Base-by-base conservation (phyloP, 2,113 vertebrate genomes). In the Nesogale talazaci region DNA sequence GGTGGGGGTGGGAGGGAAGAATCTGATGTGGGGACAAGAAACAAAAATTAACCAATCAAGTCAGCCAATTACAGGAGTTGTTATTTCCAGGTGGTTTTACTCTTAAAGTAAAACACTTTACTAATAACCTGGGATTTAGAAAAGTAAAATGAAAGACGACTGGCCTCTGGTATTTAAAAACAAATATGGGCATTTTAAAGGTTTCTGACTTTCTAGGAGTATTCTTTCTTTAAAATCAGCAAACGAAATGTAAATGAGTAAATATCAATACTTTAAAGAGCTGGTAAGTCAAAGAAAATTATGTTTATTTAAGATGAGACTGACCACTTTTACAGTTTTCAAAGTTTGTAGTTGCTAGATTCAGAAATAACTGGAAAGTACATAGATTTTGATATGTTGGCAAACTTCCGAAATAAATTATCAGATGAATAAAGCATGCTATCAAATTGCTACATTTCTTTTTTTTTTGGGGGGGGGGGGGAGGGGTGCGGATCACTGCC, bases 71-170 rank as follows among this genome's bases (percentile, higher is more conserved):
- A 52, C 10, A 52, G 46, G 46, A 52, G n/a, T n/a, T n/a, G n/a
- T n/a, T n/a, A n/a, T n/a, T n/a, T n/a, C n/a, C 12, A 76, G 42
- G 2, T 78, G 40, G 93, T 74, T 3, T 9, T 86, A 57, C 90
- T 91, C 42, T 7, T 72, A 46, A 92, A 86, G 19, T 86, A 84
- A 86, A 93, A 86, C 83, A 63, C 10, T 6, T 92, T 17, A 89
- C 42, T 9, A 89, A 27, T 80, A 76, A 89, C 46, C 61, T 87
- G 52, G 1, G n/a, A 69, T 74, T n/a, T n/a, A n/a, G n/a, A 4
- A 90, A 88, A 83, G 81, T 40, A 69, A 81, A 91, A 20, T 36
- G 34, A 91, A 67, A 31, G n/a, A 69, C 31, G 69, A 11, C 25
- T 29, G 11, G 52, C 4, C 19, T 87, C 56, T 79, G 14, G 75